A percentile compares a stretch with the other conserved stretches of the same genome.
Conservation (phyloP, 2,888 invertebrate genomes). For the Diadegma fenestrale region DNA sequence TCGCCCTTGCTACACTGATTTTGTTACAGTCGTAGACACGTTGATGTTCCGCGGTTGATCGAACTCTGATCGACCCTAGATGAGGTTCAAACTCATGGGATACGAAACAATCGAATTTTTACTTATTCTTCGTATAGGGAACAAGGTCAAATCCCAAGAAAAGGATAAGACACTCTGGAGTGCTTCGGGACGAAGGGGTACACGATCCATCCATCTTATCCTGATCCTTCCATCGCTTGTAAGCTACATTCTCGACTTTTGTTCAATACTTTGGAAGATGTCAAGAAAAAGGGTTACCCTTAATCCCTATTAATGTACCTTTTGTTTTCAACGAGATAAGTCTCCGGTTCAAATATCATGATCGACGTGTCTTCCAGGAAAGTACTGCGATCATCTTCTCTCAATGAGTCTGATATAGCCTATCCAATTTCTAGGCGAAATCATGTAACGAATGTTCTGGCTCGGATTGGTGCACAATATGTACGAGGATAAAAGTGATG, state of each 20-base stretch:
- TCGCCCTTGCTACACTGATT: not conserved
- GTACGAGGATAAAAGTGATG: not conserved
- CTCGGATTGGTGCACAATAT: not conserved
- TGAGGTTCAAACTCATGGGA: slow-evolving; percentile 1
- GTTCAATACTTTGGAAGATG: slow-evolving; percentile 28
- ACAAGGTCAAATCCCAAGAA: slow-evolving; percentile 30
- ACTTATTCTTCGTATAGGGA: slow-evolving; percentile 13
- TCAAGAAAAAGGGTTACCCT: slow-evolving; percentile 19
- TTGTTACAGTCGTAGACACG: not conserved
- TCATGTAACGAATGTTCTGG: not conserved
- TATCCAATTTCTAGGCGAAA: not conserved
- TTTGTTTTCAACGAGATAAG: slow-evolving; percentile 14
- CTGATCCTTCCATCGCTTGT: slow-evolving; percentile 55
- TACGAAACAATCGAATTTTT: not conserved
- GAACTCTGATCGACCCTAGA: not conserved
- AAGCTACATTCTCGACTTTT: slow-evolving; percentile 49
- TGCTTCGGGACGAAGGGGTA: slow-evolving; percentile 15
- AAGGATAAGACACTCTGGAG: slow-evolving; percentile 22
- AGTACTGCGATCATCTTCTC: not conserved
- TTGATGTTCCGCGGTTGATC: not conserved
- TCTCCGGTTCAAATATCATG: not conserved
- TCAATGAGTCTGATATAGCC: too few species aligned
- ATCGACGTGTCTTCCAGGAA: not conserved
- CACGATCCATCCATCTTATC: slow-evolving; percentile 57
- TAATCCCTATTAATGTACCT: slow-evolving; percentile 11